phyloP scores from a whole-genome alignment of 2,797 vertebrate genomes.

The Sebastes paucispinis region DNA sequence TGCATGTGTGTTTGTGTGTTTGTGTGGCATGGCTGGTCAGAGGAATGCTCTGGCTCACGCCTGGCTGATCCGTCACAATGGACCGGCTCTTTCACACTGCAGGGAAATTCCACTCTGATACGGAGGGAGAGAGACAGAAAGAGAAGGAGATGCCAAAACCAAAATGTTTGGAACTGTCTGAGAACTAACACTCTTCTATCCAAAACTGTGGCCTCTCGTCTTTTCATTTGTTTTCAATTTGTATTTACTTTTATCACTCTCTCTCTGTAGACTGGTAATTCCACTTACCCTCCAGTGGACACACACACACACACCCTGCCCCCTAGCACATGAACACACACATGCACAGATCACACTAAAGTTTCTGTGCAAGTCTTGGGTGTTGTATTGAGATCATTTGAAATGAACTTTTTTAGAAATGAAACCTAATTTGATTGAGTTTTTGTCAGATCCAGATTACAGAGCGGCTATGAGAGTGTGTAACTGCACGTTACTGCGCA shows the following conservation, averaged over 20 bases:
- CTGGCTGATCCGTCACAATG: constrained; percentile 85
- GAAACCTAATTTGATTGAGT: neutral
- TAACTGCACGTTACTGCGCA: constrained; percentile 8
- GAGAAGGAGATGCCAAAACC: constrained; percentile 56
- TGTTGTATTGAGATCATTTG: neutral
- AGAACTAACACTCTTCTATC: constrained; percentile 60
- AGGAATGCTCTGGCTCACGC: constrained; percentile 81
- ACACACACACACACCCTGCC: neutral
- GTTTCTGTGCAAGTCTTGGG: neutral
- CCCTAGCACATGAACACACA: neutral
- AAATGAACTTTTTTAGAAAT: neutral
- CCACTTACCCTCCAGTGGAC: neutral
- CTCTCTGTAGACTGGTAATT: constrained; percentile 22
- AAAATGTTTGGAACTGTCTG: constrained; percentile 71
- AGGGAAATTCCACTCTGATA: constrained; percentile 83
- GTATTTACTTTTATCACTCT: neutral
- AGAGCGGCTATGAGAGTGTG: neutral
- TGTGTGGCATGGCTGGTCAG: constrained; percentile 79
- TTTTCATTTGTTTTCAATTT: constrained; percentile 32
- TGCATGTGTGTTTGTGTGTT: constrained; percentile 74
- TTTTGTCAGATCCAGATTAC: constrained; percentile 1
- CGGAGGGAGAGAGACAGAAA: constrained; percentile 53
- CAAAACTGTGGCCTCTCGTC: constrained; percentile 19
- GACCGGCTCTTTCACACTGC: constrained; percentile 82
- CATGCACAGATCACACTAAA: neutral